Evolutionary conservation across 2,113 vertebrate species (phyloP).

Genomic region (Mormyrus iriodes): DNA sequence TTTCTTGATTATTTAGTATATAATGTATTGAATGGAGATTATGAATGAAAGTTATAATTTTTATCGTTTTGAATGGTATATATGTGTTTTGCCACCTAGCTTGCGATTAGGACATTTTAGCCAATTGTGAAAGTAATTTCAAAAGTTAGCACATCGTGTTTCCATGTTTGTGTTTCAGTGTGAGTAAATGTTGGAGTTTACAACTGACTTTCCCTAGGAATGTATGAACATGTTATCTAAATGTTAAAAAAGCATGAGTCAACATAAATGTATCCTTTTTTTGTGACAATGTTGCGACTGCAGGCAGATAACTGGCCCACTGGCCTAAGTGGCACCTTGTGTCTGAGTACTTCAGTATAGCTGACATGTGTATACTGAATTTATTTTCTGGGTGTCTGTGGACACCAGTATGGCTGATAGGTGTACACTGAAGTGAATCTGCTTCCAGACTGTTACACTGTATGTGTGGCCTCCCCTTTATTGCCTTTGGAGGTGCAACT

Average conservation of each 20-base stretch:
- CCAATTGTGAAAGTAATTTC: background rate
- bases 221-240: background rate
- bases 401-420: background rate
- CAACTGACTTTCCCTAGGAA: background rate
- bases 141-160: background rate
- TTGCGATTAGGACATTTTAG: background rate
- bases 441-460: background rate
- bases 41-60: background rate
- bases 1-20: background rate
- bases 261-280: background rate
- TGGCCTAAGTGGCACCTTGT: background rate
- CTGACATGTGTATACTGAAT: background rate
- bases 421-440: background rate
- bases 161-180: background rate
- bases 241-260: constrained; percentile 1
- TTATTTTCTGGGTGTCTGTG: background rate
- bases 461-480: background rate
- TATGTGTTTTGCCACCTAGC: background rate
- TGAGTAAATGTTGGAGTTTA: background rate
- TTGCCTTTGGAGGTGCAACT: background rate
- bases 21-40: background rate
- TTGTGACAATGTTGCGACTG: background rate
- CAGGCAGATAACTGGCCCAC: background rate
- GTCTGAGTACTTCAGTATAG: background rate
- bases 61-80: background rate